Evolutionary conservation across 2,797 vertebrate species (phyloP).

Genomic region (Trachops cirrhosus): DNA sequence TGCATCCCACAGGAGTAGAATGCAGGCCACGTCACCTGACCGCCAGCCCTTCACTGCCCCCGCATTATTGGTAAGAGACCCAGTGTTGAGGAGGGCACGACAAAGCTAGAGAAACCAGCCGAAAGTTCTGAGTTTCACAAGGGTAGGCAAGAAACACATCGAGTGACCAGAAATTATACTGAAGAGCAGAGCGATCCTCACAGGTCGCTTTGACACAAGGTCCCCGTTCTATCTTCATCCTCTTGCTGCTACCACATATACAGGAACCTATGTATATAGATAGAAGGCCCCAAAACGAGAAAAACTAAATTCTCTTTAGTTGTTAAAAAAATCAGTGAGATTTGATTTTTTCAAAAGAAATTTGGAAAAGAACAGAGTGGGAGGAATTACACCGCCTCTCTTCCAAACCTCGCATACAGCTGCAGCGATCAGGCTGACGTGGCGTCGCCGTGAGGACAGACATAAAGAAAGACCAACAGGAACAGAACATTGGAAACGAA

Average conservation of each 20-base stretch:
- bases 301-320: background rate
- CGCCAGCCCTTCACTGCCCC: background rate
- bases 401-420: slow-evolving; percentile 21
- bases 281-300: background rate
- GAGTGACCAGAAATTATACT: background rate
- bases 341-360: background rate
- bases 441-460: background rate
- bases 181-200: background rate
- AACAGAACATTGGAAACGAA: background rate
- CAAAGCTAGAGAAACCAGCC: background rate
- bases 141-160: background rate
- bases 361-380: background rate
- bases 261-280: background rate
- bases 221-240: background rate
- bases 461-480: background rate
- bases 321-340: background rate
- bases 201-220: background rate
- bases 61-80: background rate
- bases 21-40: background rate
- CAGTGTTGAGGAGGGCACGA: background rate
- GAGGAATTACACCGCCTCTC: background rate
- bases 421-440: background rate
- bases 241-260: background rate
- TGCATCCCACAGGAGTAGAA: background rate
- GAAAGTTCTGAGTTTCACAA: background rate